Conservation (phyloP, 2,113 vertebrate genomes). For the Psettodes erumei region DNA sequence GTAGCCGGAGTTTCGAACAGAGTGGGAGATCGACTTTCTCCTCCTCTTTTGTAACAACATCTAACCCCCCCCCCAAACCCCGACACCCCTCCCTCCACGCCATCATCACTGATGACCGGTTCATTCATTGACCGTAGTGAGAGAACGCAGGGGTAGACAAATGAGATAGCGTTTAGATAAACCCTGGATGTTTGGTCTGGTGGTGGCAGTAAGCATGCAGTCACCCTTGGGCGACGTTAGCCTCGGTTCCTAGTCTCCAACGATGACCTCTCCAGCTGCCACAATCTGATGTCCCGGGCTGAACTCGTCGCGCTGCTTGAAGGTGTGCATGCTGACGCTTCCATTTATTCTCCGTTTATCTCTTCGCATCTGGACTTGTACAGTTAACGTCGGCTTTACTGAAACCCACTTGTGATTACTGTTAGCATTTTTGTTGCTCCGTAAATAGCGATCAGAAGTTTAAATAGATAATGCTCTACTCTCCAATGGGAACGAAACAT, state of each 20-base stretch:
- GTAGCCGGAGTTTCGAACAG: not conserved
- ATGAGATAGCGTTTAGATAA: constrained; percentile 14
- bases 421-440: not conserved
- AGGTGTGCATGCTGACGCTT: constrained; percentile 19
- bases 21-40: constrained; percentile 5
- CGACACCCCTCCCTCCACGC: constrained; percentile 1
- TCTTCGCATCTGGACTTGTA: not conserved
- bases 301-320: not conserved
- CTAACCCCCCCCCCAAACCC: no score
- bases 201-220: constrained; percentile 25
- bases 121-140: not conserved
- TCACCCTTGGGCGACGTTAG: not conserved
- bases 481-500: no score
- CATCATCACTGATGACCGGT: not conserved
- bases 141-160: not conserved
- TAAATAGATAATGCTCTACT: no score
- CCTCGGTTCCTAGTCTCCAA: not conserved
- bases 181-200: not conserved
- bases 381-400: accelerated
- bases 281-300: not conserved
- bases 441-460: no score
- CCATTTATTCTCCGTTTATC: not conserved
- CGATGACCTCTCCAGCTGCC: not conserved
- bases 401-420: not conserved
- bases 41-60: not conserved